A percentile compares a stretch with the other conserved stretches of the same genome.
Evolutionary conservation across 2,797 vertebrate genomes (phyloP).

Genomic region (Argya squamiceps): DNA sequence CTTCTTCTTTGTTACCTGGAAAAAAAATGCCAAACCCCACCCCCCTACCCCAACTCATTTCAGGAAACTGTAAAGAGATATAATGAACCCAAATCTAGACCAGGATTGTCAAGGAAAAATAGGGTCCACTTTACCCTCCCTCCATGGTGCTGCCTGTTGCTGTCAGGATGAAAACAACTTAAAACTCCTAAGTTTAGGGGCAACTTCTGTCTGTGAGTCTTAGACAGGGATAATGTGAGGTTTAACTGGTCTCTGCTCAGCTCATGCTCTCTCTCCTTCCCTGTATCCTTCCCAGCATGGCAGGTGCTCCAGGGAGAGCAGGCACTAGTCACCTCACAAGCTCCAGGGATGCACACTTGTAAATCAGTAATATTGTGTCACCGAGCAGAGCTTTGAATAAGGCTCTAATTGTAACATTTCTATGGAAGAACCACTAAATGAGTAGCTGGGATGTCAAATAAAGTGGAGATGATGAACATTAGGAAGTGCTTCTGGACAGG

Average conservation of each 20-base stretch:
- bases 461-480: not conserved
- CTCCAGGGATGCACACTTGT: not conserved
- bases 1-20: not conserved
- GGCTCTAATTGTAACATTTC: slow-evolving; percentile 13
- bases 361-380: slow-evolving; percentile 27
- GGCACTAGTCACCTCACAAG: not conserved
- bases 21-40: not conserved
- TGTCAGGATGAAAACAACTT: not conserved
- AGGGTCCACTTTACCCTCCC: not conserved
- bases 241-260: not conserved
- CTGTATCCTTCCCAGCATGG: not conserved
- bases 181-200: not conserved
- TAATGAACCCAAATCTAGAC: not conserved
- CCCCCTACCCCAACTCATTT: not conserved
- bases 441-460: not conserved
- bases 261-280: not conserved
- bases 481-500: not conserved
- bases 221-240: not conserved
- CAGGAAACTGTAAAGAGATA: not conserved
- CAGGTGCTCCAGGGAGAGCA: not conserved
- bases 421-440: not conserved
- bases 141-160: rapidly evolving
- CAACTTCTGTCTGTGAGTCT: not conserved
- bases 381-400: not conserved
- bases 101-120: not conserved